These are phyloP conservation scores for Naso thynnoides DNA, from an alignment of 2,797 vertebrate genomes.

Conservation along the genomic window DNA sequence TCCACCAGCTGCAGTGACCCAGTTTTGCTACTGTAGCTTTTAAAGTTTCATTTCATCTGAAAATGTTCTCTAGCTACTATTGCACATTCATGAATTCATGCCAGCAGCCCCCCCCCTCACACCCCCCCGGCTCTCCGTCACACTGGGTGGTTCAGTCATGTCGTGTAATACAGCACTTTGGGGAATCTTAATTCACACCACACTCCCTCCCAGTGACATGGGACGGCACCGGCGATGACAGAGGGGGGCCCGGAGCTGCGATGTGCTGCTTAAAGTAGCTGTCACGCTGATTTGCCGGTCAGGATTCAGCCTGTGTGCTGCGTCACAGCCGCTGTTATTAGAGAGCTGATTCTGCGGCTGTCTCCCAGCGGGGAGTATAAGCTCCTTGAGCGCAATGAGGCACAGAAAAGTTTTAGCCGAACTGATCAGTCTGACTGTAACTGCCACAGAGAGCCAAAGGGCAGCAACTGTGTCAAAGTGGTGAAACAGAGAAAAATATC, in stretches of 20 bases:
- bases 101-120: slow-evolving; percentile 18
- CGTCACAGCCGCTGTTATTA: slow-evolving; percentile 67
- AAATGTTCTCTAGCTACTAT: slow-evolving; percentile 33
- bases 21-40: slow-evolving; percentile 34
- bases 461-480: slow-evolving; percentile 28
- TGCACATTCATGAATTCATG: slow-evolving; percentile 46
- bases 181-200: slow-evolving; percentile 61
- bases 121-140: slow-evolving; percentile 35
- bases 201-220: slow-evolving; percentile 45
- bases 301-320: slow-evolving; percentile 66
- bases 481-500: slow-evolving; percentile 41
- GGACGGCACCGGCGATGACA: slow-evolving; percentile 41
- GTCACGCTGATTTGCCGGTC: slow-evolving; percentile 76
- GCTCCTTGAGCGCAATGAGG: slow-evolving; percentile 63
- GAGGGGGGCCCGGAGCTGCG: slow-evolving; percentile 49
- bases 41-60: slow-evolving; percentile 46
- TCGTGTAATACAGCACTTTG: slow-evolving; percentile 49
- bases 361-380: slow-evolving; percentile 54
- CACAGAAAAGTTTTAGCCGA: slow-evolving; percentile 54
- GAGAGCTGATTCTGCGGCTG: slow-evolving; percentile 60
- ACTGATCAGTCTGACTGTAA: slow-evolving; percentile 60
- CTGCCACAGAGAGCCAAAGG: slow-evolving; percentile 43
- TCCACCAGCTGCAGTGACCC: slow-evolving; percentile 20
- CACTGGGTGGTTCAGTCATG: slow-evolving; percentile 46
- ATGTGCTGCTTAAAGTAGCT: slow-evolving; percentile 77